These are phyloP conservation scores for Aphelenchoides bicaudatus DNA, from an alignment of 2,888 invertebrate genomes.

Conservation along the genomic window DNA sequence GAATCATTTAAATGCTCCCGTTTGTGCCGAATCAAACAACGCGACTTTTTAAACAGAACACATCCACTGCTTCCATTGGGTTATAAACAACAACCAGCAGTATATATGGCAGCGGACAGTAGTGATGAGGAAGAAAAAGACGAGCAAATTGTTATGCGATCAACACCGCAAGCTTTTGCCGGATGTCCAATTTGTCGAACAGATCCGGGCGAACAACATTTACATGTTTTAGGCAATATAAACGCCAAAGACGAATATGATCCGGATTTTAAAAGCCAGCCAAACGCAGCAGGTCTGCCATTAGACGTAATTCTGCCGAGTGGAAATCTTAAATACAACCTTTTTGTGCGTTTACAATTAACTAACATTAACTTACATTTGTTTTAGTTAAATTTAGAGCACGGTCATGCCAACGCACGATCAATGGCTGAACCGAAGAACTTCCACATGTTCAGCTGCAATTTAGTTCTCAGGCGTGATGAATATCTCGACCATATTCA, in stretches of 20 bases:
- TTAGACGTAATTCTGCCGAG: background rate
- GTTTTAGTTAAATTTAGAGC: constrained; percentile 16
- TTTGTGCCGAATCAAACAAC: constrained; percentile 17
- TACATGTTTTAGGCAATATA: constrained; percentile 34
- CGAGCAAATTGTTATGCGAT: constrained; percentile 25
- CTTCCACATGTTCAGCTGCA: constrained; percentile 26
- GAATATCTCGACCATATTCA: constrained; percentile 24
- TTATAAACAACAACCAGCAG: background rate
- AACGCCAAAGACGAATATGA: background rate
- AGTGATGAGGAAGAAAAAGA: constrained; percentile 36
- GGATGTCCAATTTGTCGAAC: constrained; percentile 31
- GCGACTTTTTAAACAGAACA: background rate
- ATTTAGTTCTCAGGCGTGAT: constrained; percentile 22
- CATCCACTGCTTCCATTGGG: constrained; percentile 29
- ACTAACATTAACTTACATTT: background rate
- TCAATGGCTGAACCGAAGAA: too few relatives aligned
- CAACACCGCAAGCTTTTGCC: constrained; percentile 31
- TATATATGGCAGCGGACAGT: constrained; percentile 24
- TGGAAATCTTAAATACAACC: background rate
- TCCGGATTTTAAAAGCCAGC: too few relatives aligned
- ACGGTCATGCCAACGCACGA: background rate
- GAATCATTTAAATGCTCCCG: constrained; percentile 16
- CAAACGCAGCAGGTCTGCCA: background rate
- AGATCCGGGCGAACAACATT: constrained; percentile 38
- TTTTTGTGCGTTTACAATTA: constrained; percentile 6